Conservation (phyloP, 92 coral and sea anemone genomes). For the Galaxea fascicularis region DNA sequence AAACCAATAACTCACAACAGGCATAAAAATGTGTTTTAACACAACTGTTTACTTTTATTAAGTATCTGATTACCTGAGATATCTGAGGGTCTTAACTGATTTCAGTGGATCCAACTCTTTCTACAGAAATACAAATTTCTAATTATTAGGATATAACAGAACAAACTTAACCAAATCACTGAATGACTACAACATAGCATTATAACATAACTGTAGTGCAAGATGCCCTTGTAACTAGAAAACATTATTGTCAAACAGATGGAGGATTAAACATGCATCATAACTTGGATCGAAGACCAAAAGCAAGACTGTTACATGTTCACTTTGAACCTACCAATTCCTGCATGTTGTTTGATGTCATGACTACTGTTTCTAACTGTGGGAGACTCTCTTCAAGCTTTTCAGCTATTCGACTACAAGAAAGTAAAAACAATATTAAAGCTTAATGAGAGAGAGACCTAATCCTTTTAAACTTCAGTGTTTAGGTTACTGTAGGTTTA, state of each 20-base stretch:
- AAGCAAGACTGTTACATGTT: neutral
- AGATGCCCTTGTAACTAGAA: neutral
- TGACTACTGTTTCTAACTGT: conserved; percentile 84
- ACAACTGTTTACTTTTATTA: neutral
- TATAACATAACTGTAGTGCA: too few relatives aligned
- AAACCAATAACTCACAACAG: neutral
- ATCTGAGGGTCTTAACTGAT: conserved; percentile 74
- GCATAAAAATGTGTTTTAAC: neutral
- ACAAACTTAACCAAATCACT: too few relatives aligned
- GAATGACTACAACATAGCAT: too few relatives aligned
- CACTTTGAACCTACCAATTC: conserved; percentile 76
- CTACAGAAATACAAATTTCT: conserved; percentile 32
- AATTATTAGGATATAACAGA: too few relatives aligned
- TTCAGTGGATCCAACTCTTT: conserved; percentile 90
- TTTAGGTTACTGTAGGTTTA: too few relatives aligned
- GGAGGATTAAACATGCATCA: neutral
- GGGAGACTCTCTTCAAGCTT: conserved; percentile 89
- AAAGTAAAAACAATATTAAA: neutral
- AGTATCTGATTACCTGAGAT: conserved; percentile 76
- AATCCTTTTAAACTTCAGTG: too few relatives aligned
- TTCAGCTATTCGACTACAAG: conserved; percentile 88
- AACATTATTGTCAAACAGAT: neutral
- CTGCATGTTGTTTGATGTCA: conserved; percentile 94
- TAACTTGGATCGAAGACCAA: neutral
- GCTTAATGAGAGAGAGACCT: neutral